A percentile compares a stretch with the other conserved stretches of the same genome.
These are phyloP conservation scores for mouse (Mus musculus) DNA, from an alignment of 2,113 vertebrate genomes.

Conservation along the genomic window GRCm39 chr8:97683001-97683500, in stretches of 20 bases:
- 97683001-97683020: conserved; percentile 21
- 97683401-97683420: neutral
- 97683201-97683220: neutral
- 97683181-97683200: neutral
- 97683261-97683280: neutral
- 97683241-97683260: neutral
- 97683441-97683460: neutral
- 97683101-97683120: neutral
- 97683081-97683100: neutral
- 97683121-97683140: neutral
- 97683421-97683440: neutral
- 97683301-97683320: neutral
- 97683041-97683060: neutral
- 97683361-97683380: neutral
- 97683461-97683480: neutral
- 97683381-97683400: neutral
- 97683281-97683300: neutral
- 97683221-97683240: neutral
- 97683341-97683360: neutral
- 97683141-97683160: neutral
- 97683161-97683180: neutral
- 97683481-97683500: neutral
- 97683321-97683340: neutral
- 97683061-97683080: neutral
- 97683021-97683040: neutral